Evolutionary conservation across 2,797 vertebrate species (phyloP).

Genomic region (Neopelma chrysocephalum): DNA sequence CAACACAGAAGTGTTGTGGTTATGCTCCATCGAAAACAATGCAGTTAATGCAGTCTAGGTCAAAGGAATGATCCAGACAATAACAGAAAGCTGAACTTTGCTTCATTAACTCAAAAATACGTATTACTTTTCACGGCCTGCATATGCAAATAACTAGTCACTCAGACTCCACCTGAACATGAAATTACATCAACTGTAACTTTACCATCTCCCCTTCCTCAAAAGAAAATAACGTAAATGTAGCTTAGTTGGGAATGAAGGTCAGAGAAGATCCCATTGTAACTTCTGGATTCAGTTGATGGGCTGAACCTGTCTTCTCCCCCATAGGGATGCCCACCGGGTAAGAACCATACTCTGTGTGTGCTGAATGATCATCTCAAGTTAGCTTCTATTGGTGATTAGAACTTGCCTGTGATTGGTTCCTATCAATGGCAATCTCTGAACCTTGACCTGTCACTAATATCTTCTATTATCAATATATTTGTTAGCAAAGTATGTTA

Average conservation of each 20-base stretch:
- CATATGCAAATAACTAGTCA: not conserved
- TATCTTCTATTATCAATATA: not conserved
- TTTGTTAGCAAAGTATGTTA: not conserved
- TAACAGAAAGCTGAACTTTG: not conserved
- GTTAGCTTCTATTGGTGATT: not conserved
- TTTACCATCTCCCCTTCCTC: not conserved
- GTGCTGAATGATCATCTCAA: rapidly evolving
- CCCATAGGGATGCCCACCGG: not conserved
- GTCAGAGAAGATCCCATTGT: not conserved
- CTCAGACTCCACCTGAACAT: not conserved
- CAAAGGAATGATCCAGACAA: not conserved
- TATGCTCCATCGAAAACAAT: not conserved
- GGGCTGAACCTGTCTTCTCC: not conserved
- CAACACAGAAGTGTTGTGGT: no score
- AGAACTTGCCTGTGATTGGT: not conserved
- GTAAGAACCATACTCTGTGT: not conserved
- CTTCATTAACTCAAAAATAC: not conserved
- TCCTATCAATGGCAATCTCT: rapidly evolving
- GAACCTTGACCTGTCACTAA: not conserved
- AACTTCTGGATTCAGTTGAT: not conserved
- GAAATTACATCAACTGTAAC: not conserved
- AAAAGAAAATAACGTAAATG: not conserved
- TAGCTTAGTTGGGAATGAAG: not conserved
- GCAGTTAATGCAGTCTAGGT: not conserved
- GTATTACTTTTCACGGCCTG: not conserved